phyloP scores from a whole-genome alignment of 2,113 vertebrate species.

The Tachuris rubrigastra region DNA sequence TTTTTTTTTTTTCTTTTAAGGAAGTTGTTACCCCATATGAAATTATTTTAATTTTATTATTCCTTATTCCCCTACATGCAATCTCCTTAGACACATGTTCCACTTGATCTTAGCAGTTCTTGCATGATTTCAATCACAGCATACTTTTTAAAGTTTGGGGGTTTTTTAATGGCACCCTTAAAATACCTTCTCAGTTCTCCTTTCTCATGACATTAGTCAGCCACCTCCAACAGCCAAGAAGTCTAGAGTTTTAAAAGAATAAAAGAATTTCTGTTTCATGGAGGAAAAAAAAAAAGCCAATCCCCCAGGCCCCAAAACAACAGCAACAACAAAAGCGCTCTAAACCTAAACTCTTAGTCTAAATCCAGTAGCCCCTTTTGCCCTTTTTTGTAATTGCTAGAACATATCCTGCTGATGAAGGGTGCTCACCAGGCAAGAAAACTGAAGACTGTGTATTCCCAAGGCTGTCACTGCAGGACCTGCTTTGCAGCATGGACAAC shows the following conservation, averaged over 20 bases:
- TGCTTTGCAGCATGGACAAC: background rate
- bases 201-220: background rate
- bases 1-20: background rate
- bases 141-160: background rate
- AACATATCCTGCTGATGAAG: background rate
- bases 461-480: background rate
- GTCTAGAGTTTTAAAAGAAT: background rate
- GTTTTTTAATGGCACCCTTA: background rate
- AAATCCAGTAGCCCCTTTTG: background rate
- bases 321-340: accelerated
- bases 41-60: background rate
- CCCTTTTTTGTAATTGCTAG: background rate
- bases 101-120: background rate
- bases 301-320: background rate
- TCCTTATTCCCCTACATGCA: background rate
- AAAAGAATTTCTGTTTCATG: background rate
- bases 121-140: background rate
- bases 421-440: background rate
- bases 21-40: background rate
- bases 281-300: background rate
- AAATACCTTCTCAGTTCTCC: background rate
- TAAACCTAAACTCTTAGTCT: background rate
- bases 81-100: background rate
- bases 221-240: background rate
- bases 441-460: background rate